Evolutionary conservation across 2,888 invertebrate species (phyloP), one percentile per base, ranked within the genome.

Genomic region (Lasioglossum oenotherae): DNA sequence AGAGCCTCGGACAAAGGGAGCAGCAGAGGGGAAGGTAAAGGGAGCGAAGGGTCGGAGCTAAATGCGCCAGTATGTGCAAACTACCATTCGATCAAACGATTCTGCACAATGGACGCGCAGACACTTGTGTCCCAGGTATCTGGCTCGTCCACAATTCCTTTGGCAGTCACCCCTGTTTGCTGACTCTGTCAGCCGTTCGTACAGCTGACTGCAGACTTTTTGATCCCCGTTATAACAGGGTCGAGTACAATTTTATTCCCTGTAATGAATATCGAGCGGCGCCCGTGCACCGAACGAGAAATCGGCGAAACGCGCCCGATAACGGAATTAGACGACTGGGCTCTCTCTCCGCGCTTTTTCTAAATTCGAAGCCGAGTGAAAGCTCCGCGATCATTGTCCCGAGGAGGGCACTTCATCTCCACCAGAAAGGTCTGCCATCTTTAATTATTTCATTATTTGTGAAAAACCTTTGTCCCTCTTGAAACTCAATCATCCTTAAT

Each of bases 101-200:
- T 87, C 85, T 80, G 84, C 83, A 90, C 88, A 88, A 88, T 90
- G 81, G 86, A 83, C 86, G 80, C 82, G 78, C 83, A 82, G 87
- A 86, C 85, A 82, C 86, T 89, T 85, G 89, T 89, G 89, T 89
- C 78, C 89, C 46, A 73, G 84, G 81, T 73, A 78, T 76, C 84
- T 71, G 72, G 71, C 81, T 88, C 87, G 85, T 86, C 84, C 81
- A 82, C 84, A 69, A 90, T 87, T 87, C 88, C 88, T 88, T 88
- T 88, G 88, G 49, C 78, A 81, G 80, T 81, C 77, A 84, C 72
- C 87, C 83, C 85, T 88, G 74, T 87, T 88, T 87, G 87, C 88
- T 35, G 74, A 85, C 82, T 83, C 79, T 78, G 85, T 82, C 81
- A 78, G 80, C 80, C 82, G 27, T 77, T 72, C 72, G 77, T 76